A percentile compares a stretch with the other conserved stretches of the same genome.
Evolutionary conservation across 2,797 vertebrate genomes (phyloP).

Genomic region (Cynopterus sphinx): DNA sequence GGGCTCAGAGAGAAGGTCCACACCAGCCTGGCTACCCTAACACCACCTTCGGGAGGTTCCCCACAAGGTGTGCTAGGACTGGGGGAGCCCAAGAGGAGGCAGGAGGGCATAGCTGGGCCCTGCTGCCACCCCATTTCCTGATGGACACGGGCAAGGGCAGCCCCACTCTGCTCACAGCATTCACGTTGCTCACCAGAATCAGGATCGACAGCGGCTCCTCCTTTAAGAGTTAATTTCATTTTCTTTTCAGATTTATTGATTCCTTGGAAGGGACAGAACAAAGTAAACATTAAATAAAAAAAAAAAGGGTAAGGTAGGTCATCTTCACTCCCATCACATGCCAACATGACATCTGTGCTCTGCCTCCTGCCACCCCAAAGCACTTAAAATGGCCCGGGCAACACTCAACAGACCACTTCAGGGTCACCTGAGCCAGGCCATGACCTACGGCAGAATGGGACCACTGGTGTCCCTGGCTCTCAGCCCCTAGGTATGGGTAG

Average conservation of each 20-base stretch:
- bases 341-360: rapidly evolving
- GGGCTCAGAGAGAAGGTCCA: too few species aligned
- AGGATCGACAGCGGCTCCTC: constrained; percentile 97
- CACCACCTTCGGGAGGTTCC: background rate
- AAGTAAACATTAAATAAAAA: background rate
- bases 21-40: background rate
- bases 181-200: constrained; percentile 91
- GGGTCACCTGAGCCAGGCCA: background rate
- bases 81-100: background rate
- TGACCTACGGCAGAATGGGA: rapidly evolving
- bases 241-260: constrained; percentile 95
- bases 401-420: background rate
- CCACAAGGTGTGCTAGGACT: background rate
- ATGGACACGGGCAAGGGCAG: rapidly evolving
- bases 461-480: background rate
- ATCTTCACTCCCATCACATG: background rate
- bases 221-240: constrained; percentile 98
- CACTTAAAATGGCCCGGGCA: background rate
- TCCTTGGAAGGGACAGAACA: constrained; percentile 82
- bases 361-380: background rate
- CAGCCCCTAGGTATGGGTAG: rapidly evolving
- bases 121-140: background rate
- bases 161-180: rapidly evolving
- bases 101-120: rapidly evolving
- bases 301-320: background rate